Evolutionary conservation across 2,888 invertebrate genomes (phyloP).

Genomic region (Ophion slaviceki): DNA sequence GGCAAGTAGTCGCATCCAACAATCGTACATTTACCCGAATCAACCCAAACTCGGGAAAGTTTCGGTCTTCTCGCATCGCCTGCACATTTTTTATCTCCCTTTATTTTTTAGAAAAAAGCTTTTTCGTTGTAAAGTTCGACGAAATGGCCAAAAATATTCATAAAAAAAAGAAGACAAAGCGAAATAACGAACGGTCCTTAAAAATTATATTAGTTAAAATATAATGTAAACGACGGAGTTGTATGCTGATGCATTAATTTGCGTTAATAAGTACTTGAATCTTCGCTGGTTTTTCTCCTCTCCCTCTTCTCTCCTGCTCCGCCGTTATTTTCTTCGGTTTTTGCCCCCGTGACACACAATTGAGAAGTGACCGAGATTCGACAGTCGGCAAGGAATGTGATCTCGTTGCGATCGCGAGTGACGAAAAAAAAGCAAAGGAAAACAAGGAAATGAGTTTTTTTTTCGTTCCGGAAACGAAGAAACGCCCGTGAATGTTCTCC

Average conservation of each 20-base stretch:
- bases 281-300: background rate
- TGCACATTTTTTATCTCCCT: background rate
- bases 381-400: background rate
- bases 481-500: background rate
- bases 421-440: background rate
- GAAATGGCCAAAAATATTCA: background rate
- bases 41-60: background rate
- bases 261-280: conserved; percentile 1
- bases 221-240: conserved; percentile 4
- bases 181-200: background rate
- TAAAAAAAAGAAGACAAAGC: background rate
- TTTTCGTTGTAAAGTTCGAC: background rate
- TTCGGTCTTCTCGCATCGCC: background rate
- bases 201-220: background rate
- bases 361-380: background rate
- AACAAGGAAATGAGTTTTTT: background rate
- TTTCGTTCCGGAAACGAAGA: background rate
- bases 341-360: background rate
- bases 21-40: background rate
- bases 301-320: background rate
- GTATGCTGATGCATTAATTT: background rate
- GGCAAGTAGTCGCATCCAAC: background rate
- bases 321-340: background rate
- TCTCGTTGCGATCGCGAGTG: conserved; percentile 6
- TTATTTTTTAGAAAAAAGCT: background rate